A percentile compares a stretch with the other conserved stretches of the same genome.
Evolutionary conservation across 2,113 vertebrate genomes (phyloP).

Genomic region (Scopus umbretta): DNA sequence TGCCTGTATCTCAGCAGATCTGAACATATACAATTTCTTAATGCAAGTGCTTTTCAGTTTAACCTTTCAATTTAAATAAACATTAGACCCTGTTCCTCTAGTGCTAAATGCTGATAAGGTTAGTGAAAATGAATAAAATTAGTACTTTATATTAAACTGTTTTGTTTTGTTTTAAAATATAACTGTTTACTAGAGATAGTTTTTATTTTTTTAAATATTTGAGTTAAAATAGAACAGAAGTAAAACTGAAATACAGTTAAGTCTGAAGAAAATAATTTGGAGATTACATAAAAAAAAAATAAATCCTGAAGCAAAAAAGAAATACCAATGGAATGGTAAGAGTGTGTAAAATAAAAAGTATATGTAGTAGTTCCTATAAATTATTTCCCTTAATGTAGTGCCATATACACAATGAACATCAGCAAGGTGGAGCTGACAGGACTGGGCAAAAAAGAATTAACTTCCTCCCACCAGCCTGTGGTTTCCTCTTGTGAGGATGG

Average conservation of each 20-base stretch:
- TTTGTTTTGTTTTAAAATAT: background rate
- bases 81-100: background rate
- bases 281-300: background rate
- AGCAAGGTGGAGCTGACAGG: background rate
- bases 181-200: background rate
- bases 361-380: background rate
- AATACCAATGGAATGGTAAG: background rate
- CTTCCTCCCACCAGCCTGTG: background rate
- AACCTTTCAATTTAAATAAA: background rate
- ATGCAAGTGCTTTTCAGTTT: background rate
- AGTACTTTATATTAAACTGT: background rate
- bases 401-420: background rate
- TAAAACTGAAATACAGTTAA: background rate
- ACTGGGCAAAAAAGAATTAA: background rate
- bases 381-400: background rate
- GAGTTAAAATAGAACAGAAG: background rate
- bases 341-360: background rate
- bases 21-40: background rate
- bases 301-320: background rate
- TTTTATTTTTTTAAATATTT: background rate
- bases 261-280: background rate
- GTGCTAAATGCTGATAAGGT: background rate
- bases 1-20: background rate
- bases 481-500: background rate
- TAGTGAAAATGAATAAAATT: background rate